Conservation (phyloP, 2,888 invertebrate species). For the Nemurella pictetii region DNA sequence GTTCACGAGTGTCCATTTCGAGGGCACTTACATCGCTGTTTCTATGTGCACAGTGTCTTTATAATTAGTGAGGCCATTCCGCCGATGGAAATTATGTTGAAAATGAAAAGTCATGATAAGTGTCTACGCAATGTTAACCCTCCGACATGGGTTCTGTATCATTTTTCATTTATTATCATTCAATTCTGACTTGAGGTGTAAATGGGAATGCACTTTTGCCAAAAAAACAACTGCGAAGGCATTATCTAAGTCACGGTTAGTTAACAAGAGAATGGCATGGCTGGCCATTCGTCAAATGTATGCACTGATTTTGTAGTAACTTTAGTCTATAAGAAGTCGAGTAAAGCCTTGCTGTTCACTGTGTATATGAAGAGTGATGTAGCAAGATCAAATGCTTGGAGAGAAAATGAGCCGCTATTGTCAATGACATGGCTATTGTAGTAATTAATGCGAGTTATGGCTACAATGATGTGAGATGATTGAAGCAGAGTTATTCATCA, state of each 20-base stretch:
- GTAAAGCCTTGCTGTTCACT: background rate
- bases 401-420: slow-evolving; percentile 35
- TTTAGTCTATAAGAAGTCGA: background rate
- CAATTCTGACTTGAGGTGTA: too few relatives aligned
- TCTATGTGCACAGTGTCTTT: slow-evolving; percentile 6
- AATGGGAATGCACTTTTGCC: background rate
- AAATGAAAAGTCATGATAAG: slow-evolving; percentile 29
- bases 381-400: slow-evolving; percentile 33
- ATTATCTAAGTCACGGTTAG: background rate
- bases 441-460: slow-evolving; percentile 32
- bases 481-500: slow-evolving; percentile 22
- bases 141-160: background rate
- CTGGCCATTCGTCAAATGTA: background rate
- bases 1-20: slow-evolving; percentile 14
- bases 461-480: slow-evolving; percentile 28
- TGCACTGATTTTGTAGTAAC: slow-evolving; percentile 1
- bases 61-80: slow-evolving; percentile 17
- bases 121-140: slow-evolving; percentile 12
- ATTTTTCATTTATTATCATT: background rate
- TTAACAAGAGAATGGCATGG: background rate
- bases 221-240: background rate
- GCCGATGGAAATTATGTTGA: slow-evolving; percentile 13
- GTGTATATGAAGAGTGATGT: slow-evolving; percentile 18
- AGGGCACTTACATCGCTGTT: slow-evolving; percentile 17
- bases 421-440: slow-evolving; percentile 34